Evolutionary conservation across 1,140 invertebrate genomes (phyloP), one percentile per base, ranked within the genome.

Genomic region (Nephila pilipes): DNA sequence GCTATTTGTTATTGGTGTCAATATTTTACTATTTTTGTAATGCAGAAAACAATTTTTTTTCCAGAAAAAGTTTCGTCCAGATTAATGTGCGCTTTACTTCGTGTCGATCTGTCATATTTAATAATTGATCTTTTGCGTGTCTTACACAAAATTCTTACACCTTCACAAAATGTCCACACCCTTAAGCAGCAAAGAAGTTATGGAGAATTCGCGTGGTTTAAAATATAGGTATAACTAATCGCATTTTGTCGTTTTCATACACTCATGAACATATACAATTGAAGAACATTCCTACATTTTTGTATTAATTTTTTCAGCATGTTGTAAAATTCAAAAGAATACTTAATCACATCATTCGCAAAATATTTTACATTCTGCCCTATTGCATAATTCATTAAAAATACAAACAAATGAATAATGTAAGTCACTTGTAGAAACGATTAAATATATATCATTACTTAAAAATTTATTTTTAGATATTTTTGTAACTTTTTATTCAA

Each of bases 41-140:
- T 2, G 0, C 63, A n/a, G 63, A 29, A 75, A 75, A 75, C 32
- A 46, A 10, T 32, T 4, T 32, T 75, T 32, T 18, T 2, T 4
- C 18, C 18, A 0, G 10, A 75, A 10, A 75, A 75, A 29, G 16
- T 75, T 75, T 18, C 29, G 29, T 25, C 29, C 29, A 29, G 32
- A 75, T 16, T 20, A 75, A 32, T 20, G 18, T 20, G 2, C 18
- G 69, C 69, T 32, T 29, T 65, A n/a, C 22, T 54, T n/a, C 38
- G 22, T 54, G 80, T 83, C 54, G 5, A 46, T 55, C 38, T 54
- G 54, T 25, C 80, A 14, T 25, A n/a, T 25, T 83, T 54, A 25
- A 55, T 54, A 83, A 55, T 83, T 83, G 80, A 46, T 46, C 22
- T 83, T 83, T 83, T 14, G 54, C 54, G 80, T 54, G 38, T n/a